Conservation (phyloP, 2,888 invertebrate genomes). For the Neoaliturus tenellus region DNA sequence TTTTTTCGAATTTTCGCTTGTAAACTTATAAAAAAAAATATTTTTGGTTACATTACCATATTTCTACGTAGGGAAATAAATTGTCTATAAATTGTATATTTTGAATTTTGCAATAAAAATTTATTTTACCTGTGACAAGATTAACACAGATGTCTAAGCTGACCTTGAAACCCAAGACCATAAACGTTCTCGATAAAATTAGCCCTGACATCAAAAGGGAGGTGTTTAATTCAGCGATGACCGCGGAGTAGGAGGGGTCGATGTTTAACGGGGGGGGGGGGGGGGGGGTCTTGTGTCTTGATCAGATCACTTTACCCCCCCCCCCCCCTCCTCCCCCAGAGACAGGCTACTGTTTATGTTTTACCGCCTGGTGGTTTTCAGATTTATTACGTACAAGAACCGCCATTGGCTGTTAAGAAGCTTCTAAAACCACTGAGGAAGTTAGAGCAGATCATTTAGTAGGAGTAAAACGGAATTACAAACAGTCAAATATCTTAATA, state of each 20-base stretch:
- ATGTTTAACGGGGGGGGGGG: neutral
- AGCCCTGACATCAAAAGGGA: conserved; percentile 5
- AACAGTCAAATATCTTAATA: too few species aligned
- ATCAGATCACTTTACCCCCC: neutral
- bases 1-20: too few species aligned
- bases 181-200: neutral
- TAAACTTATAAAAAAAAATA: too few species aligned
- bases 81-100: too few species aligned
- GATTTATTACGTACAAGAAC: neutral
- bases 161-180: neutral
- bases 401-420: neutral
- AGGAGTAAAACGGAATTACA: too few species aligned
- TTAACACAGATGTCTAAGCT: too few species aligned
- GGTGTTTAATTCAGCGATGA: neutral
- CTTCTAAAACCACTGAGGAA: neutral
- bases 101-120: too few species aligned
- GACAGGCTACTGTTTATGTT: neutral
- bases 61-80: too few species aligned
- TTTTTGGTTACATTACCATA: too few species aligned
- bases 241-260: neutral
- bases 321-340: conserved; percentile 9
- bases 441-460: too few species aligned
- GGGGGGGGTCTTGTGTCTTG: neutral
- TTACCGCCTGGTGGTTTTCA: neutral
- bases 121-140: too few species aligned